A percentile compares a stretch with the other conserved stretches of the same genome.
These are phyloP conservation scores for Darevskia nairensis DNA, from an alignment of 2,797 vertebrate species.

Conservation along the genomic window DNA sequence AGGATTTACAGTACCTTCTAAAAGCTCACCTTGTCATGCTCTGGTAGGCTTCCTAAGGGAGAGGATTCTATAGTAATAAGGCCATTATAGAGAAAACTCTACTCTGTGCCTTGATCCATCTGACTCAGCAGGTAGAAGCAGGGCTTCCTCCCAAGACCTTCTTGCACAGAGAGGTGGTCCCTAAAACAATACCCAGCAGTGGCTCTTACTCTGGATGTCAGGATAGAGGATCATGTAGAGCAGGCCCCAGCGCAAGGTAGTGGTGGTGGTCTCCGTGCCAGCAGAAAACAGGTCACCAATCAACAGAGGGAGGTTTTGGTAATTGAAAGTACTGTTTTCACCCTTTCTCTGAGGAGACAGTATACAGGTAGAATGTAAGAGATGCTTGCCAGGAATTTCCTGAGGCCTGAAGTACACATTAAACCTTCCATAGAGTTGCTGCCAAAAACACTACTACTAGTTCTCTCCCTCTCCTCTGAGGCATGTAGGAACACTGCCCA, in stretches of 20 bases:
- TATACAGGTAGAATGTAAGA: not conserved
- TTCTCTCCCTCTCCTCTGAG: not conserved
- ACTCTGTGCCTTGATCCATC: not conserved
- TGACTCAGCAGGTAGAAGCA: not conserved
- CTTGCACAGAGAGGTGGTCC: not conserved
- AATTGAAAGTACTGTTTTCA: conserved; percentile 40
- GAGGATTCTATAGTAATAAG: not conserved
- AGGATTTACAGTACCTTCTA: no score
- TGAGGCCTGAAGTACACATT: not conserved
- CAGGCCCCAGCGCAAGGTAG: conserved; percentile 51
- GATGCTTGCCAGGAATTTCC: not conserved
- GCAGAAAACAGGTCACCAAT: conserved; percentile 52
- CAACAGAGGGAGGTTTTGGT: conserved; percentile 37
- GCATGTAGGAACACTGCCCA: not conserved
- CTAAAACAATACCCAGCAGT: not conserved
- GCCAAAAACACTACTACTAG: not conserved
- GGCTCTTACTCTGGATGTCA: conserved; percentile 49
- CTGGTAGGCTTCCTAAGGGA: not conserved
- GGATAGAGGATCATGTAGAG: conserved; percentile 64
- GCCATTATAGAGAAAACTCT: not conserved
- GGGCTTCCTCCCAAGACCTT: not conserved
- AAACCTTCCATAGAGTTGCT: not conserved
- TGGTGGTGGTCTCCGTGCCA: conserved; percentile 51
- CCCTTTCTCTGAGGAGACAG: conserved; percentile 45
- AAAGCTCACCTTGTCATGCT: not conserved